Evolutionary conservation across 2,888 invertebrate genomes (phyloP).

Genomic region (Conus canariensis): DNA sequence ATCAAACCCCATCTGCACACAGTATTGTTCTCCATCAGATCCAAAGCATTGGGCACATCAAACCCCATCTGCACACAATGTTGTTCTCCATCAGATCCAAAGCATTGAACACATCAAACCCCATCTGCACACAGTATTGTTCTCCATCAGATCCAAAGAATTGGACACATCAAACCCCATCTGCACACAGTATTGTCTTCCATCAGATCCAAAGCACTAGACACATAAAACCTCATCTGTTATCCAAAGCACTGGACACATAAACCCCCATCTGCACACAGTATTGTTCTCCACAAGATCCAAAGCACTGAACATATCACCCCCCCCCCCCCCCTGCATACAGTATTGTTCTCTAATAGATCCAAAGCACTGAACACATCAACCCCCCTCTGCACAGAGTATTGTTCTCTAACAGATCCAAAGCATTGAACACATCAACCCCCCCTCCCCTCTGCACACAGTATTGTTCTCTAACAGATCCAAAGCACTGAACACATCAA

Average conservation of each 20-base stretch:
- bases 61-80: constrained; percentile 85
- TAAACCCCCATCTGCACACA: constrained; percentile 90
- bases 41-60: constrained; percentile 99
- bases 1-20: constrained; percentile 96
- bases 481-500: constrained; percentile 99
- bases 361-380: constrained; percentile 99
- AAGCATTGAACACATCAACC: constrained; percentile 99
- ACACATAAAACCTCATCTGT: constrained; percentile 89
- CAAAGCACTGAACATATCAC: constrained; percentile 99
- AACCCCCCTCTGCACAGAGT: constrained; percentile 86
- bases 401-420: constrained; percentile 99
- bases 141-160: no score
- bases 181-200: constrained; percentile 82
- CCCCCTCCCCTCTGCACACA: constrained; percentile 84
- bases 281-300: no score
- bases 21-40: constrained; percentile 99
- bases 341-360: constrained; percentile 96
- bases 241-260: constrained; percentile 98
- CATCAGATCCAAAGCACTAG: constrained; percentile 98
- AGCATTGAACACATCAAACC: constrained; percentile 79
- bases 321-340: constrained; percentile 97
- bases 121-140: no score
- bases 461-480: no score
- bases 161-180: no score
- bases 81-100: constrained; percentile 48